A percentile compares a stretch with the other conserved stretches of the same genome.
These are phyloP conservation scores for Falco naumanni DNA, from an alignment of 2,797 vertebrate genomes.

Conservation along the genomic window DNA sequence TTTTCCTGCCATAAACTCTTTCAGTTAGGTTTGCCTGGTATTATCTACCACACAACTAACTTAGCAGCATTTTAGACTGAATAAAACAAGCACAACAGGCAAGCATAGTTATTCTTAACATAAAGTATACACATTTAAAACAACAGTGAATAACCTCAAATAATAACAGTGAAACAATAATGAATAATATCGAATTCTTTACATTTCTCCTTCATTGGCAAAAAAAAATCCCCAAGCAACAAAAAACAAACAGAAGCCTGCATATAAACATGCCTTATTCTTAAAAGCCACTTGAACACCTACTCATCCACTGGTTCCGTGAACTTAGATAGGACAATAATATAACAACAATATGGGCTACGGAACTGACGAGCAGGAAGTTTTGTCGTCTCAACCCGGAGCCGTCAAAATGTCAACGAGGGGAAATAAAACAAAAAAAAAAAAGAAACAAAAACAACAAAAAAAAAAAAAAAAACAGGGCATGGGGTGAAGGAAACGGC, in stretches of 20 bases:
- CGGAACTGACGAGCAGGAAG: neutral
- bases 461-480: too few relatives aligned
- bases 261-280: neutral
- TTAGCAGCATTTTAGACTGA: neutral
- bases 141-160: neutral
- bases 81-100: neutral
- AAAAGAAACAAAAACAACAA: accelerated
- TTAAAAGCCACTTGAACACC: neutral
- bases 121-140: neutral
- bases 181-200: neutral
- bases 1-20: neutral
- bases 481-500: neutral
- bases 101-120: neutral
- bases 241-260: neutral
- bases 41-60: neutral
- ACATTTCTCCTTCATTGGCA: neutral
- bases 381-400: neutral
- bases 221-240: neutral
- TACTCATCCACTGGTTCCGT: neutral
- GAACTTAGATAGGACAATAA: neutral
- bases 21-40: neutral
- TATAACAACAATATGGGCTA: neutral
- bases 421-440: too few relatives aligned
- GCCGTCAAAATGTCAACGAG: neutral
- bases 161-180: neutral